Base-by-base conservation (phyloP, 1,140 invertebrate genomes). In the Limonius californicus region DNA sequence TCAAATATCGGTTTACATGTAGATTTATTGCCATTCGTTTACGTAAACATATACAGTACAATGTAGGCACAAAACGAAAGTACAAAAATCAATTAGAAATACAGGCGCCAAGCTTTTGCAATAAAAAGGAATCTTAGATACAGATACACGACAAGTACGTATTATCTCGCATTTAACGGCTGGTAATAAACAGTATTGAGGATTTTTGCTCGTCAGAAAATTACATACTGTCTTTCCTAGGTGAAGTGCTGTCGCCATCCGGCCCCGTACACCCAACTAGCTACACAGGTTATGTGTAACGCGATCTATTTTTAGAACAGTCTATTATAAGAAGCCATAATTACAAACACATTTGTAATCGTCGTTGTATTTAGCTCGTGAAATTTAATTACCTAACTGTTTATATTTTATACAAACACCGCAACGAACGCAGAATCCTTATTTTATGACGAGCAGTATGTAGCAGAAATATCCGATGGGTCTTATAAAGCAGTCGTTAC, bases 141-240 rank as follows among this genome's bases (percentile, higher is more conserved):
- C 45, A 50, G 20, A 16, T 50, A 50, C 3, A 50, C 45, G 45
- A 50, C 45, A 50, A 50, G 45, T 50, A 50, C 6, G 19, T 50
- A 50, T 50, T 50, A 50, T 50, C 45, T 50, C n/a, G 45, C 45
- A 21, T 50, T 50, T 50, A 50, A 50, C 45, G 16, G 45, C 45
- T 16, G 20, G 14, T 50, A 50, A 50, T 50, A 50, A 50, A 50
- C 16, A 50, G 45, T 21, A 50, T 18, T n/a, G 20, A 2, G 45
- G 4, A 50, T 50, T 50, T 50, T 50, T 50, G 45, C 45, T 50
- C 45, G 42, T 50, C 16, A 50, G 45, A 50, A 50, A 50, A 50
- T 50, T 50, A 21, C 45, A 50, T 18, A 3, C 19, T 50, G 45
- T 50, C 45, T 50, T 50, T 50, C 16, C n/a, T 50, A 50, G 45